Evolutionary conservation across 2,888 invertebrate genomes (phyloP), one percentile per base, ranked within the genome.

Genomic region (Trypoxylon attenuatum): DNA sequence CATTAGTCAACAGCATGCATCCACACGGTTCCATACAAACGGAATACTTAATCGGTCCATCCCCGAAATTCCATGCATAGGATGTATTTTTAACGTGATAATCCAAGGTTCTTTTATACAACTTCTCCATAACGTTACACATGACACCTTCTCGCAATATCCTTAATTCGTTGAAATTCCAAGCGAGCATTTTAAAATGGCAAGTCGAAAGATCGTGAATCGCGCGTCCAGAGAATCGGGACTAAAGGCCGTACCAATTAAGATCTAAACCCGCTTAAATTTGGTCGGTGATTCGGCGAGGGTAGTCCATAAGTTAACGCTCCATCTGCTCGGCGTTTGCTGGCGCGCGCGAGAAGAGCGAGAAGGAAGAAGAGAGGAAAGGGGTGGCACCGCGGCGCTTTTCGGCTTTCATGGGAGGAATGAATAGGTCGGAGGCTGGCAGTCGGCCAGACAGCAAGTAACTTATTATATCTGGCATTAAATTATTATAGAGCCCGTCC

Each of bases 381-480:
- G 33, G 13, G 33, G 33, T 33, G 33, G n/a, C 33, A 33, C n/a
- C 3, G 33, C 70, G 67, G 65, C 58, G 83, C 82, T 84, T 84
- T 85, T 83, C 83, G 82, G 82, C 82, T 83, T 84, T 83, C 82
- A 82, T 73, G 78, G n/a, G 78, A 80, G 80, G 82, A 79, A 85
- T 85, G 85, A 85, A 86, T 85, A 82, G 84, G 81, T 79, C 77
- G n/a, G 78, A 77, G 73, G 76, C 78, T 85, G 86, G 86, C 86
- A 81, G 62, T 42, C 74, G 69, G 84, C 86, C 86, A 86, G 86
- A 82, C 84, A 84, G 83, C 85, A 80, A 86, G 85, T 86, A 85
- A 86, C 86, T 86, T 86, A 86, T 86, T 86, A 86, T 86, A 86
- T 86, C 84, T 85, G 84, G 85, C 85, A 85, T 86, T 86, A 86